Evolutionary conservation across 2,888 invertebrate species (phyloP).

Genomic region (Labia minor): DNA sequence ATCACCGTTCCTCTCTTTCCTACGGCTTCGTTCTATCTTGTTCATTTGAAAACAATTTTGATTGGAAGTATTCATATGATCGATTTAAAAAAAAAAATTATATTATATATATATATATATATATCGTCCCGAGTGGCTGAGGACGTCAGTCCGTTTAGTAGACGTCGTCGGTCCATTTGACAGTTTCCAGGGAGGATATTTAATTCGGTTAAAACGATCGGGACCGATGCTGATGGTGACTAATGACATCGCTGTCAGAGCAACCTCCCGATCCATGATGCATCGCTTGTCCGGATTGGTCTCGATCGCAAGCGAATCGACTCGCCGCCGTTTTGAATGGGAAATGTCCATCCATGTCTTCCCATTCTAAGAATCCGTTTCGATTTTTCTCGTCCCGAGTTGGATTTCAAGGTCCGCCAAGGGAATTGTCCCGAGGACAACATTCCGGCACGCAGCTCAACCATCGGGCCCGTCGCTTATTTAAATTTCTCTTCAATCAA

Average conservation of each 20-base stretch:
- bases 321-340: background rate
- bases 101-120: too few relatives aligned
- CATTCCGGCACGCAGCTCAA: background rate
- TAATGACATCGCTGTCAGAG: constrained; percentile 8
- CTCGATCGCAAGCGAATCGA: background rate
- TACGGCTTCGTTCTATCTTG: too few relatives aligned
- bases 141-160: too few relatives aligned
- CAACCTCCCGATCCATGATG: background rate
- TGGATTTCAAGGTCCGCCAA: background rate
- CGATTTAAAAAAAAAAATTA: too few relatives aligned
- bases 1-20: too few relatives aligned
- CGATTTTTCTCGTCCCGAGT: constrained; percentile 13
- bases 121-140: too few relatives aligned
- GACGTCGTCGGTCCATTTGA: background rate
- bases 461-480: background rate
- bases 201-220: background rate
- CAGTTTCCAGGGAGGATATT: background rate
- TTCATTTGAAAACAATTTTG: too few relatives aligned
- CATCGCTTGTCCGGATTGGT: constrained; percentile 1
- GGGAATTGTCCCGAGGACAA: background rate
- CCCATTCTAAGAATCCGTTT: background rate
- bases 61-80: too few relatives aligned
- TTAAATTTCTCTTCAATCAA: background rate
- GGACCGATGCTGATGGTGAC: background rate
- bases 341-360: background rate